Percentiles rank a stretch among this genome's conserved stretches.
Conservation (phyloP, 2,113 vertebrate genomes). For the Anguilla japonica region DNA sequence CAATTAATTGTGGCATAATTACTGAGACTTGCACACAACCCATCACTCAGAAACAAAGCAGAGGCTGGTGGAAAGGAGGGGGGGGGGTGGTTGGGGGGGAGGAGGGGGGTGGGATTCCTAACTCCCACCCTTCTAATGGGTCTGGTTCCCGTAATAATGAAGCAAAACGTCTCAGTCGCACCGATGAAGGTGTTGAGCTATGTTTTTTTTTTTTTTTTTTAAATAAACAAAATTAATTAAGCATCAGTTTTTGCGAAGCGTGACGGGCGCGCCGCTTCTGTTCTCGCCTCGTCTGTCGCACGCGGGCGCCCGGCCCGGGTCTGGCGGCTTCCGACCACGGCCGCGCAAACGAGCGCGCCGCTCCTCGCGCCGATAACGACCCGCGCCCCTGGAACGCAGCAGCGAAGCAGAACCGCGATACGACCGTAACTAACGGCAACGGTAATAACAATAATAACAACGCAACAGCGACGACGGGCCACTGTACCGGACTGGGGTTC, state of each 20-base stretch:
- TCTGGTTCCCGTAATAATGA: background rate
- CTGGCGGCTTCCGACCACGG: background rate
- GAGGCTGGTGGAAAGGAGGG: background rate
- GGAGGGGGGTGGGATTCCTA: background rate
- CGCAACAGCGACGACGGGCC: no score
- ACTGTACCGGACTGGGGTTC: no score
- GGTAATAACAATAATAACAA: no score
- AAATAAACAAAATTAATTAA: background rate
- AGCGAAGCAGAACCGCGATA: no score
- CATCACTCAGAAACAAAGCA: background rate
- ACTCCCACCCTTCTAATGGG: no score
- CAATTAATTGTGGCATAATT: background rate
- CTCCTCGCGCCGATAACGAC: background rate
- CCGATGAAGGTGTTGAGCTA: background rate
- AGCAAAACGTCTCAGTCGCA: background rate
- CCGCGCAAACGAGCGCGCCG: background rate
- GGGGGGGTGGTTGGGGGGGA: background rate
- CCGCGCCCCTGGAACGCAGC: background rate
- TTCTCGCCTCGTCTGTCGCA: background rate
- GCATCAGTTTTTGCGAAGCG: background rate
- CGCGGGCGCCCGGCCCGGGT: background rate
- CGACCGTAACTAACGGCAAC: no score
- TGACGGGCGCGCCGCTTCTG: background rate
- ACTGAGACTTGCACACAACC: background rate
- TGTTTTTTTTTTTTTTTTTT: background rate